Conservation (phyloP, 1,140 invertebrate species). For the Cephus cinctus region DNA sequence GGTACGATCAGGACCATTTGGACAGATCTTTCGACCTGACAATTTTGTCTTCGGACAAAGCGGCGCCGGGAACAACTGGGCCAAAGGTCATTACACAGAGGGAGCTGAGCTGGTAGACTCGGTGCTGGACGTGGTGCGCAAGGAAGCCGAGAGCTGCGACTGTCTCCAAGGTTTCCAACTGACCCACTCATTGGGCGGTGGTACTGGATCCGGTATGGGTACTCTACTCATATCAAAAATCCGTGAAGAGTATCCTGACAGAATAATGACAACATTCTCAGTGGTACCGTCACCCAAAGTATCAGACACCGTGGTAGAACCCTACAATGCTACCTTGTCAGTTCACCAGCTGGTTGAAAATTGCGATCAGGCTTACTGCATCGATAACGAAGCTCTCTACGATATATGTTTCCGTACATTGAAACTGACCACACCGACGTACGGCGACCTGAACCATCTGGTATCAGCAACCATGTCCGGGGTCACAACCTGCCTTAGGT, state of each 20-base stretch:
- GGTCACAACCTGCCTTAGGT: constrained; percentile 72
- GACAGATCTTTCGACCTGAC: constrained; percentile 73
- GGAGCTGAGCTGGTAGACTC: constrained; percentile 76
- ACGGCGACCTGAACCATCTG: constrained; percentile 65
- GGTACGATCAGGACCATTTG: constrained; percentile 69
- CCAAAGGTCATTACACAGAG: constrained; percentile 78
- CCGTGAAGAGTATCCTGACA: constrained; percentile 63
- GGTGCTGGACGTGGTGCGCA: constrained; percentile 76
- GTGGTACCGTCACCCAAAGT: constrained; percentile 72
- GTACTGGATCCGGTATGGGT: constrained; percentile 69
- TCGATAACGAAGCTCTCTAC: constrained; percentile 83
- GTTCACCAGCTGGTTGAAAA: constrained; percentile 74
- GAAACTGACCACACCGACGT: constrained; percentile 70
- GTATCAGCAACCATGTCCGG: constrained; percentile 69
- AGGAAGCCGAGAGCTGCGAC: constrained; percentile 70
- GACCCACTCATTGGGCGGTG: constrained; percentile 69
- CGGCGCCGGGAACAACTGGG: constrained; percentile 73
- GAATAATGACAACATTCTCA: constrained; percentile 72
- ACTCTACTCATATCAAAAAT: constrained; percentile 64
- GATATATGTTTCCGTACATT: constrained; percentile 78
- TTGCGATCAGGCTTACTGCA: constrained; percentile 78
- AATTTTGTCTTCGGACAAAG: constrained; percentile 72
- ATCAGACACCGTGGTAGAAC: constrained; percentile 77
- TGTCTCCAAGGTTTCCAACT: constrained; percentile 69
- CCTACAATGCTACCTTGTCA: constrained; percentile 74